These are phyloP conservation scores for Lathamus discolor DNA, from an alignment of 2,113 vertebrate genomes.

Conservation along the genomic window DNA sequence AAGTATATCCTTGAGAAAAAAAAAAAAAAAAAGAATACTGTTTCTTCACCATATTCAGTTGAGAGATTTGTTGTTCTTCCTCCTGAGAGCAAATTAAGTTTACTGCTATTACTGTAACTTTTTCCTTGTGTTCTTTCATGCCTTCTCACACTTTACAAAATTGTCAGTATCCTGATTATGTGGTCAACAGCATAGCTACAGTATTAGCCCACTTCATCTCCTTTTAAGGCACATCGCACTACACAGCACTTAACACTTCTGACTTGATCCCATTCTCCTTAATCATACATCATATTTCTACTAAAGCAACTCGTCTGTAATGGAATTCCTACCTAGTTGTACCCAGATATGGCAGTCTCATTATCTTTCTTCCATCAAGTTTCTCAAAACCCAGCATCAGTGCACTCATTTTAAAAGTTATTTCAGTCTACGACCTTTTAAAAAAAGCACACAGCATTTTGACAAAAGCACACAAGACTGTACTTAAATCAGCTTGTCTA, in stretches of 20 bases:
- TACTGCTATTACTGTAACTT: not conserved
- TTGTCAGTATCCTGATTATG: not conserved
- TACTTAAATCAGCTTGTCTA: not conserved
- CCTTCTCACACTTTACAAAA: not conserved
- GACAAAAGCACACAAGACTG: not conserved
- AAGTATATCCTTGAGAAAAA: not conserved
- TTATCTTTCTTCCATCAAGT: not conserved
- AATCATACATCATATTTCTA: not conserved
- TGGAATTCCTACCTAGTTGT: not conserved
- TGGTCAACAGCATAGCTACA: not conserved
- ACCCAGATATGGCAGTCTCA: not conserved
- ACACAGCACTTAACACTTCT: not conserved
- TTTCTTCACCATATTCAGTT: not conserved
- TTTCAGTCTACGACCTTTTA: not conserved
- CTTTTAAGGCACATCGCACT: not conserved
- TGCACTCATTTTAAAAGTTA: not conserved
- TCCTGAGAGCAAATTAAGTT: not conserved
- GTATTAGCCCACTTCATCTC: not conserved
- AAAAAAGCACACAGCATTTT: not conserved
- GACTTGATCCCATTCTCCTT: not conserved
- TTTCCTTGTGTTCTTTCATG: not conserved
- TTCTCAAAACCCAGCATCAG: not conserved
- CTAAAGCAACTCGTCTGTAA: not conserved
- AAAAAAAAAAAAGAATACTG: not conserved
- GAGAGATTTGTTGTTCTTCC: not conserved